phyloP scores from a whole-genome alignment of 2,797 vertebrate species.

The Acrossocheilus fasciatus region DNA sequence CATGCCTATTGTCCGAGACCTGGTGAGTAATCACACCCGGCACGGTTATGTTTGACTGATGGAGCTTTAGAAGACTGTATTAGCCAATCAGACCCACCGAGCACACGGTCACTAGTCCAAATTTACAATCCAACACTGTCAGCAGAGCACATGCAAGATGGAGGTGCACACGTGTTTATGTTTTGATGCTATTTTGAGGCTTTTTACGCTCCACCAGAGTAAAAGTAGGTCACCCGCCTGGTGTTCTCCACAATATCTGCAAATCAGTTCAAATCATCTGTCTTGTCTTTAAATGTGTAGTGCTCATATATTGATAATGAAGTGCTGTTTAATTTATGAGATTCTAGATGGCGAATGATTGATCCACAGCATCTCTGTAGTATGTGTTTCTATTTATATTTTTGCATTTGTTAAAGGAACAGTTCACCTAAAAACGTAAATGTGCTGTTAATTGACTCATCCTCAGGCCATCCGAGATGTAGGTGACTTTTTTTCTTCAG shows the following conservation, averaged over 20 bases:
- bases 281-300: conserved; percentile 43
- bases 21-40: conserved; percentile 87
- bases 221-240: conserved; percentile 40
- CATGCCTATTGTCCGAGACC: conserved; percentile 94
- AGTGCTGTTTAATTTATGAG: conserved; percentile 26
- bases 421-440: neutral
- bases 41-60: conserved; percentile 76
- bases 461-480: neutral
- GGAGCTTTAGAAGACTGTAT: conserved; percentile 42
- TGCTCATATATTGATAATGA: conserved; percentile 16
- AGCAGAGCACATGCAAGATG: conserved; percentile 13
- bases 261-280: conserved; percentile 31
- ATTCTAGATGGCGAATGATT: conserved; percentile 25
- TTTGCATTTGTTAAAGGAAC: conserved; percentile 23
- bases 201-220: conserved; percentile 37
- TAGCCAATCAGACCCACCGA: conserved; percentile 64
- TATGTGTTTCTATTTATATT: conserved; percentile 30
- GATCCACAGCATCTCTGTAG: conserved; percentile 25
- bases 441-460: neutral
- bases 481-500: neutral
- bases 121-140: conserved; percentile 20
- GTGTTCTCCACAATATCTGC: conserved; percentile 31
- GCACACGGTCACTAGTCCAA: conserved; percentile 63
- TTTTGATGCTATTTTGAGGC: conserved; percentile 49
- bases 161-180: conserved; percentile 34